Evolutionary conservation across 2,888 invertebrate genomes (phyloP), one percentile per base, ranked within the genome.

Genomic region (Epirrita christyi): DNA sequence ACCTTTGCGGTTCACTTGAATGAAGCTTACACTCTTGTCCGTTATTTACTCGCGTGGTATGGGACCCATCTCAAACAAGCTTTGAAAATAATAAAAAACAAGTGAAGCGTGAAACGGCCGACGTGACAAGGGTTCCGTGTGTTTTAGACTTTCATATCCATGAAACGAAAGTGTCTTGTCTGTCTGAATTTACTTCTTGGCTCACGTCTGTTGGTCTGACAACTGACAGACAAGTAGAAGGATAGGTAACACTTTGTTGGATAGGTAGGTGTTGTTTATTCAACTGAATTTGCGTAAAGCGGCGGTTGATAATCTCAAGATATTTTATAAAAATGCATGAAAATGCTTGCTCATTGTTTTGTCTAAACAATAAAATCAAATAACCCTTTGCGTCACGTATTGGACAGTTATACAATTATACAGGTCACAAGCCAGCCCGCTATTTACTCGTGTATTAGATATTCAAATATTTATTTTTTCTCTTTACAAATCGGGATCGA

Each of bases 21-120:
- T 40, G 10, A 40, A 29, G 37, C 11, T 37, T 37, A n/a, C 27
- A 37, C 27, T 37, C 51, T 50, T 15, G n/a, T 43, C 6, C 0
- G 10, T 27, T 11, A 13, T 27, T 10, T 14, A 6, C 10, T 28
- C n/a, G 15, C 32, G 42, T 47, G 54, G 15, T 27, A n/a, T 11
- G 21, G 27, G 44, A 59, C 59, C 64, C 58, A 50, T 54, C 58
- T 63, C 61, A 63, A 57, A 37, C 60, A 43, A 55, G 55, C 52
- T 51, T 54, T 62, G 61, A 61, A 62, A 66, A 67, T 63, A 67
- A 67, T 67, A 67, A 67, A 67, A 63, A 67, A 44, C 54, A 61
- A 62, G 66, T 49, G 49, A 53, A 59, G 46, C 66, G 61, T 56
- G 55, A 62, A 67, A 63, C 60, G 45, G 49, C 45, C 50, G 58